These are phyloP conservation scores for Pseudonaja textilis DNA, from an alignment of 2,113 vertebrate genomes.

Conservation along the genomic window DNA sequence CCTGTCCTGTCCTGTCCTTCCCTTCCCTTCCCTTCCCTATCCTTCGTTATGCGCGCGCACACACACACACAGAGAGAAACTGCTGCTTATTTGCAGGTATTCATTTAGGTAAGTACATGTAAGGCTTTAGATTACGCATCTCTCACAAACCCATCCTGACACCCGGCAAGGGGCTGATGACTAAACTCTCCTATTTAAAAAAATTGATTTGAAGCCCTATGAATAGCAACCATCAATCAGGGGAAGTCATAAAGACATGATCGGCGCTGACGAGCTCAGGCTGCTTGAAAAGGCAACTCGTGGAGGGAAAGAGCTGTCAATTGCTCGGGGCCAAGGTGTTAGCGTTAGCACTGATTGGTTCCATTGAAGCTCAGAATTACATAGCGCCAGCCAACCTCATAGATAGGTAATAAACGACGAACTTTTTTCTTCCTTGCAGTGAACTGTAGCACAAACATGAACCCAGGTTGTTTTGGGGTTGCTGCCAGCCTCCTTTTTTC, in stretches of 20 bases:
- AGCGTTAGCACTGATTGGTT: not conserved
- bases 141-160: not conserved
- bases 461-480: not conserved
- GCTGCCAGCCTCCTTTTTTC: no score
- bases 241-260: no score
- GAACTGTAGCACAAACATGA: not conserved
- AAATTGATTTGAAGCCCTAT: not conserved
- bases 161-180: not conserved
- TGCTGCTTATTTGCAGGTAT: not conserved
- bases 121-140: not conserved
- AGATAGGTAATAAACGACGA: not conserved
- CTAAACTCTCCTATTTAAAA: not conserved
- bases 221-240: not conserved
- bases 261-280: not conserved
- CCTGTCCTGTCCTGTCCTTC: no score
- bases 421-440: not conserved
- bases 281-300: not conserved
- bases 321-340: not conserved
- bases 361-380: not conserved
- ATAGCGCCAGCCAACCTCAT: not conserved
- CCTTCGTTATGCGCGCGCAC: fast-evolving
- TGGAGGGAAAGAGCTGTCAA: not conserved
- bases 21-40: no score
- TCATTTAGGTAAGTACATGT: not conserved
- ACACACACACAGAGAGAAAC: fast-evolving